These are phyloP conservation scores for Tympanuchus pallidicinctus DNA, from an alignment of 2,113 vertebrate species.

Conservation along the genomic window DNA sequence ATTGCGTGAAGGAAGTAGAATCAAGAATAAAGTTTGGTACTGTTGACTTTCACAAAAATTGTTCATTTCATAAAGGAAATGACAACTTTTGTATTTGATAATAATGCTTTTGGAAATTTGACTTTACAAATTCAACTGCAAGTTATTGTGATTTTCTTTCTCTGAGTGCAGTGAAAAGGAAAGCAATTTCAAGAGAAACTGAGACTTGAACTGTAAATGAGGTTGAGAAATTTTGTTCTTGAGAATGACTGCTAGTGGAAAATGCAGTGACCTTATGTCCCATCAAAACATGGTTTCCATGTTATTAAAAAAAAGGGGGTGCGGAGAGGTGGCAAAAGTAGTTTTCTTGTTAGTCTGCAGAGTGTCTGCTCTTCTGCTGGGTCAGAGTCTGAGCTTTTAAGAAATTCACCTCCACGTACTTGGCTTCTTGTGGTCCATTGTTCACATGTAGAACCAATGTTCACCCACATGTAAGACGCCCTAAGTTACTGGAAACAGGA, in stretches of 20 bases:
- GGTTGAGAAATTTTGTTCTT: neutral
- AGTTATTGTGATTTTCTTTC: neutral
- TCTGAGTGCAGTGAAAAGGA: neutral
- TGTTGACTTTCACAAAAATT: constrained; percentile 3
- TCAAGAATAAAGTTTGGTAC: neutral
- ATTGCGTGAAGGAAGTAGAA: neutral
- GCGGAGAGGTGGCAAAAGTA: neutral
- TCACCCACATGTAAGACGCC: neutral
- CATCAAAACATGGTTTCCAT: neutral
- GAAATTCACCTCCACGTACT: neutral
- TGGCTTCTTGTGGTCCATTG: neutral
- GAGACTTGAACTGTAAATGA: constrained; percentile 12
- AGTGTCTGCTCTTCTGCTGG: neutral
- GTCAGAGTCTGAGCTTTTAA: neutral
- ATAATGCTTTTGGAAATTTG: neutral
- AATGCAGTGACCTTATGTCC: neutral
- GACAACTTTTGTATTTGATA: neutral
- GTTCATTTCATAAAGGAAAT: neutral
- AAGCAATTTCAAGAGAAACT: neutral
- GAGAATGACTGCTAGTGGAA: constrained; percentile 23
- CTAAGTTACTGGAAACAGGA: neutral
- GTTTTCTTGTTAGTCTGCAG: neutral
- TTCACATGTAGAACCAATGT: neutral
- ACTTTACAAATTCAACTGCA: neutral
- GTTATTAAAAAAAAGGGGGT: neutral